A percentile compares a stretch with the other conserved stretches of the same genome.
Evolutionary conservation across 2,888 invertebrate species (phyloP).

Genomic region (Copidosoma aretas): DNA sequence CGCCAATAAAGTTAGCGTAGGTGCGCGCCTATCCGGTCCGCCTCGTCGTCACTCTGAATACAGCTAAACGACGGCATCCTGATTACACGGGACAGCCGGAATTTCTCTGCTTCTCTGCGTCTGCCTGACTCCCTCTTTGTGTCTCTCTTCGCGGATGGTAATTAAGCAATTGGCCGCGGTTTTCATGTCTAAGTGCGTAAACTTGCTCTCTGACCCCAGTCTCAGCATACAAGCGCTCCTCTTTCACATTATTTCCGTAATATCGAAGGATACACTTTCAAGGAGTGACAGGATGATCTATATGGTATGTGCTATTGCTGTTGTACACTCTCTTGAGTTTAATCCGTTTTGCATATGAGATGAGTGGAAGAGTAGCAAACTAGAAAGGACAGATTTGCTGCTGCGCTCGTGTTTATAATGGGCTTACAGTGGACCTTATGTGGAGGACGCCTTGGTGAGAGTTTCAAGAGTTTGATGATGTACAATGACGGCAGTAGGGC

Average conservation of each 20-base stretch:
- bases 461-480: no score
- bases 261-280: not conserved
- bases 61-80: constrained; percentile 61
- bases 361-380: not conserved
- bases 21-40: constrained; percentile 39
- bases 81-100: constrained; percentile 51
- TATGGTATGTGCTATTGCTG: constrained; percentile 2
- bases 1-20: constrained; percentile 53
- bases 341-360: constrained; percentile 16
- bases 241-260: not conserved
- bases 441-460: no score
- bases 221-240: not conserved
- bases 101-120: not conserved
- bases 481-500: no score
- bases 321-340: no score
- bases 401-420: no score
- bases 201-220: not conserved
- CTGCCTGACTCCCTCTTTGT: constrained; percentile 26
- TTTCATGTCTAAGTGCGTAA: constrained; percentile 50
- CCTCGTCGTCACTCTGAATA: constrained; percentile 43
- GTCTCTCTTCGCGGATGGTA: constrained; percentile 48
- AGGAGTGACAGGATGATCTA: not conserved
- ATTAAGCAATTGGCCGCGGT: constrained; percentile 60
- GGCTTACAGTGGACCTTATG: no score
- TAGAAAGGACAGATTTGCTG: no score